phyloP scores from a whole-genome alignment of 2,113 vertebrate species.

The Paramisgurnus dabryanus region DNA sequence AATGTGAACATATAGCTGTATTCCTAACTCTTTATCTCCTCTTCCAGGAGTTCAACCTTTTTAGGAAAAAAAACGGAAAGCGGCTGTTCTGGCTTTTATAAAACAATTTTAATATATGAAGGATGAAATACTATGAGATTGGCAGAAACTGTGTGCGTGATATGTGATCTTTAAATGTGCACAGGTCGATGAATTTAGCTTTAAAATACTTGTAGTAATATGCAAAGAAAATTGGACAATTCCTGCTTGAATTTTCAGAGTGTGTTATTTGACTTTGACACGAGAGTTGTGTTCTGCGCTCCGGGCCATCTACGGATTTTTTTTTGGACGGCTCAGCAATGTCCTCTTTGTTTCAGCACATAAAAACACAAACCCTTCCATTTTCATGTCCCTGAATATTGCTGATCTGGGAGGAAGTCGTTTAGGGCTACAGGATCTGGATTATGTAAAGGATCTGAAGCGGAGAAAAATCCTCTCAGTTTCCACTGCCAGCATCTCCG shows the following conservation, averaged over 20 bases:
- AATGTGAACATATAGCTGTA: too few relatives aligned
- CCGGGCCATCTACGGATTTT: slow-evolving; percentile 34
- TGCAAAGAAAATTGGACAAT: neutral
- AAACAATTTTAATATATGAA: too few relatives aligned
- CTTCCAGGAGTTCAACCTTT: too few relatives aligned
- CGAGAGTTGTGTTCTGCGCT: slow-evolving; percentile 36
- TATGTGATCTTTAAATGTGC: neutral
- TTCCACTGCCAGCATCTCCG: slow-evolving; percentile 20
- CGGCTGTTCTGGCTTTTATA: too few relatives aligned
- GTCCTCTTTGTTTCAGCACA: slow-evolving; percentile 52
- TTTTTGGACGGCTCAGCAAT: slow-evolving; percentile 54
- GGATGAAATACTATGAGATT: too few relatives aligned
- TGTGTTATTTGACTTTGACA: slow-evolving; percentile 40
- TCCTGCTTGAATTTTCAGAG: neutral
- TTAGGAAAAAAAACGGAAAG: too few relatives aligned
- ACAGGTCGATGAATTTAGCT: neutral
- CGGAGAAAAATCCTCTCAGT: slow-evolving; percentile 33
- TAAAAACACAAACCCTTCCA: slow-evolving; percentile 50
- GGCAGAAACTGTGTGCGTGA: neutral
- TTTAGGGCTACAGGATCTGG: slow-evolving; percentile 43
- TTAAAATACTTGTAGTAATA: neutral
- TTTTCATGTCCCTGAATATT: slow-evolving; percentile 52
- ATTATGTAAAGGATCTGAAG: slow-evolving; percentile 38
- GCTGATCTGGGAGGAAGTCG: slow-evolving; percentile 48
- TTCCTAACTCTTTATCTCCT: too few relatives aligned